Percentiles rank a stretch among this genome's conserved stretches.
Conservation (phyloP, 1,140 invertebrate species). For the Trinorchestia longiramus region DNA sequence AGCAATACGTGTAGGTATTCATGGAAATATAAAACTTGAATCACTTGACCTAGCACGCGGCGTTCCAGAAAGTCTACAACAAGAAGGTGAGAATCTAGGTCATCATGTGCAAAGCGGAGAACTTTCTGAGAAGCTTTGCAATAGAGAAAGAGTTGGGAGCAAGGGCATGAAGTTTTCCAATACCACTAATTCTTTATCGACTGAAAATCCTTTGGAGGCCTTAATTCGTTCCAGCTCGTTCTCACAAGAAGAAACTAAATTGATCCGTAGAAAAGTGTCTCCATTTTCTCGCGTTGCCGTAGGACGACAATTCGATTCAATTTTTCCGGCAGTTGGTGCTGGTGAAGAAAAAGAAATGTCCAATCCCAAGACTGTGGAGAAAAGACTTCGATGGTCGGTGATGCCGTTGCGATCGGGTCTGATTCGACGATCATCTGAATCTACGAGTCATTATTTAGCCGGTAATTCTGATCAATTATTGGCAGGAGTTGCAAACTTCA, state of each 20-base stretch:
- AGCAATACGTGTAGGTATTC: background rate
- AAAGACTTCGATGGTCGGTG: background rate
- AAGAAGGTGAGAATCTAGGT: background rate
- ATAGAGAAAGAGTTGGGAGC: background rate
- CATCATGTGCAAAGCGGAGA: background rate
- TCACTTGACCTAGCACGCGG: background rate
- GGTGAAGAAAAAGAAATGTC: background rate
- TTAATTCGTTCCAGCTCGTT: background rate
- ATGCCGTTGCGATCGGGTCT: background rate
- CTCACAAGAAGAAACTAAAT: background rate
- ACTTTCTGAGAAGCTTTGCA: background rate
- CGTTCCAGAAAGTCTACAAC: background rate
- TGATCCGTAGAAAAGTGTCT: background rate
- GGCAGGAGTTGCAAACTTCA: background rate
- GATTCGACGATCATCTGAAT: background rate
- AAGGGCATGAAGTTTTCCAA: background rate
- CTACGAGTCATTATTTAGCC: background rate
- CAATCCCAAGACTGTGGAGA: background rate
- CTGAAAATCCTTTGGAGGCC: background rate
- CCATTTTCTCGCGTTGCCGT: background rate
- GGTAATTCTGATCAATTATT: background rate
- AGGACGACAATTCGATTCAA: background rate
- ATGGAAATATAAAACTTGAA: background rate
- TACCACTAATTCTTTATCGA: constrained; percentile 9
- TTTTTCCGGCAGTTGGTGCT: background rate